phyloP scores from a whole-genome alignment of 2,888 invertebrate genomes.

The Eupithecia pulchellata region DNA sequence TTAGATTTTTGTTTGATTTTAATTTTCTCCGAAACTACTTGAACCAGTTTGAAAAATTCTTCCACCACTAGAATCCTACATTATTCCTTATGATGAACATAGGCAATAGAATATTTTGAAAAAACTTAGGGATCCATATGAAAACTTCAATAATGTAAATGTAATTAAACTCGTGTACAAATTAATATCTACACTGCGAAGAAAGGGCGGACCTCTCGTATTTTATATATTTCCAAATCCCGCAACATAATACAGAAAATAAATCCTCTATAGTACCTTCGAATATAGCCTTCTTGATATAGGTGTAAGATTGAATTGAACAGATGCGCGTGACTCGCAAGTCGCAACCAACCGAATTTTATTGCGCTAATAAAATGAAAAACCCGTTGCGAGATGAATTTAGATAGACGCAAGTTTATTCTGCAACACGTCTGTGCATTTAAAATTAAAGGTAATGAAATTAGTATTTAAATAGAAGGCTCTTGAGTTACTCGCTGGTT shows the following conservation, averaged over 20 bases:
- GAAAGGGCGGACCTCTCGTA: background rate
- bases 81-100: too few relatives aligned
- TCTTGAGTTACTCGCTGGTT: background rate
- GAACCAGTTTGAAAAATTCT: too few relatives aligned
- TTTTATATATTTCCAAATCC: background rate
- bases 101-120: too few relatives aligned
- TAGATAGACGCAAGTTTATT: conserved; percentile 53
- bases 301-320: conserved; percentile 48
- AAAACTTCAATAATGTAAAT: too few relatives aligned
- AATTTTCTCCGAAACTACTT: too few relatives aligned
- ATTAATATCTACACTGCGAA: too few relatives aligned
- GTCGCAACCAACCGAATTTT: conserved; percentile 57
- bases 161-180: too few relatives aligned
- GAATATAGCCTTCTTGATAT: conserved; percentile 25
- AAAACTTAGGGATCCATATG: too few relatives aligned
- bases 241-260: conserved; percentile 1
- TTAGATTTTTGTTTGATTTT: too few relatives aligned
- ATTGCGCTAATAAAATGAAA: conserved; percentile 66
- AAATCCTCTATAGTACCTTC: conserved; percentile 5
- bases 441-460: conserved; percentile 16
- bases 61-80: too few relatives aligned
- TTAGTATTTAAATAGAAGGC: background rate
- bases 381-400: conserved; percentile 57
- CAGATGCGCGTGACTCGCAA: conserved; percentile 58
- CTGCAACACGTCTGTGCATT: conserved; percentile 44